These are phyloP conservation scores for Eueremaeus valkanovi DNA, from an alignment of 2,888 invertebrate genomes.

Conservation along the genomic window DNA sequence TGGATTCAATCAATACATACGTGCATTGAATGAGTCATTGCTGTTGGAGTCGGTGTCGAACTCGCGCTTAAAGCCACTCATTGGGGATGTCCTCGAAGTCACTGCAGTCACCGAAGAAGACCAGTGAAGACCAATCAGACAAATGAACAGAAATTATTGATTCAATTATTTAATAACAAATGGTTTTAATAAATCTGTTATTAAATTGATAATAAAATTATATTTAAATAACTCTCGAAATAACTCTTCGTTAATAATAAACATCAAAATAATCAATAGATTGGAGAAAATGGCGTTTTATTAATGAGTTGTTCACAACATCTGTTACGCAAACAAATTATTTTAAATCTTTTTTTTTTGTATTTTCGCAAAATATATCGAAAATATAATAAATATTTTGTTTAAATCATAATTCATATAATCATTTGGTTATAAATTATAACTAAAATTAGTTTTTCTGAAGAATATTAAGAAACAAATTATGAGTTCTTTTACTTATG, in stretches of 20 bases:
- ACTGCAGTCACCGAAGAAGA: too few species aligned
- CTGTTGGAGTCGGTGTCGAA: conserved; percentile 17
- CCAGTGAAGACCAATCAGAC: not conserved
- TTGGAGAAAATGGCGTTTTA: conserved; percentile 6
- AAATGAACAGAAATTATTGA: not conserved
- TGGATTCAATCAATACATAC: not conserved
- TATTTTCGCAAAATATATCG: not conserved
- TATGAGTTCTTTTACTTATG: too few species aligned
- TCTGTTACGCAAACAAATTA: not conserved
- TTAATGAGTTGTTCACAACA: not conserved
- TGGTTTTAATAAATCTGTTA: not conserved
- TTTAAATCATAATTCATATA: too few species aligned
- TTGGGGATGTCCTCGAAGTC: not conserved
- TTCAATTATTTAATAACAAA: not conserved
- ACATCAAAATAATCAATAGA: too few species aligned
- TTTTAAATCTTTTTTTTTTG: too few species aligned
- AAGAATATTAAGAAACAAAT: too few species aligned
- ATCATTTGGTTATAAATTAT: too few species aligned
- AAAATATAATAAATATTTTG: not conserved
- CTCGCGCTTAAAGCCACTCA: conserved; percentile 15
- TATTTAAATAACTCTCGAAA: not conserved
- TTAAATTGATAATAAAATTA: not conserved
- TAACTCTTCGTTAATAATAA: not conserved
- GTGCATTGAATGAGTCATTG: not conserved
- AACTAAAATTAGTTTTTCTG: too few species aligned